These are phyloP conservation scores for Prorops nasuta DNA, from an alignment of 1,140 invertebrate genomes.

Conservation along the genomic window DNA sequence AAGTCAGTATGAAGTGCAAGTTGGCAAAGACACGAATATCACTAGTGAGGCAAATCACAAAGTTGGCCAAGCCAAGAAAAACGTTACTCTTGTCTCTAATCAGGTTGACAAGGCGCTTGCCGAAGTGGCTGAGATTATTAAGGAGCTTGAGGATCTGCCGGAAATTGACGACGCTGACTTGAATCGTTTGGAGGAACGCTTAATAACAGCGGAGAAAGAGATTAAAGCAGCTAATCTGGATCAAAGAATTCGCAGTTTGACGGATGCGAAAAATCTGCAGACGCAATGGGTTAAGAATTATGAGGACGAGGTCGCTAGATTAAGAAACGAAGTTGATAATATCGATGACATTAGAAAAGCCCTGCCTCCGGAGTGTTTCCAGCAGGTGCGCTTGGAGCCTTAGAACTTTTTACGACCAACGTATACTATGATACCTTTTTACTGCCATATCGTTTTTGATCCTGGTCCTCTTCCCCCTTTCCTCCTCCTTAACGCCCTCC, in stretches of 20 bases:
- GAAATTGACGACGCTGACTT: slow-evolving; percentile 71
- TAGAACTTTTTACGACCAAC: slow-evolving; percentile 28
- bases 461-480: slow-evolving; percentile 8
- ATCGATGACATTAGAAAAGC: slow-evolving; percentile 80
- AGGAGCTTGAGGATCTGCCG: slow-evolving; percentile 74
- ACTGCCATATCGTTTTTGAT: too few relatives aligned
- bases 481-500: slow-evolving; percentile 3
- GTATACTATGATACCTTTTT: slow-evolving; percentile 34
- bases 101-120: slow-evolving; percentile 78
- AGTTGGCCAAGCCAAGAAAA: slow-evolving; percentile 85
- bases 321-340: slow-evolving; percentile 81
- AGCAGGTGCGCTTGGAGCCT: slow-evolving; percentile 65
- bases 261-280: slow-evolving; percentile 72
- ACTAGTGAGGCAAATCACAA: slow-evolving; percentile 73
- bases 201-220: slow-evolving; percentile 72
- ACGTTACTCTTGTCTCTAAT: slow-evolving; percentile 73
- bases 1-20: slow-evolving; percentile 70
- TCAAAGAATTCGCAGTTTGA: slow-evolving; percentile 69
- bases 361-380: slow-evolving; percentile 82
- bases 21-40: slow-evolving; percentile 69
- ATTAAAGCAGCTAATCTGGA: slow-evolving; percentile 75
- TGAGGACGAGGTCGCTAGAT: slow-evolving; percentile 71
- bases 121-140: slow-evolving; percentile 77
- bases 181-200: slow-evolving; percentile 70
- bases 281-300: slow-evolving; percentile 80